Percentiles rank a stretch among this genome's conserved stretches.
phyloP scores from a whole-genome alignment of 2,113 vertebrate species.

The Rhombomys opimus region DNA sequence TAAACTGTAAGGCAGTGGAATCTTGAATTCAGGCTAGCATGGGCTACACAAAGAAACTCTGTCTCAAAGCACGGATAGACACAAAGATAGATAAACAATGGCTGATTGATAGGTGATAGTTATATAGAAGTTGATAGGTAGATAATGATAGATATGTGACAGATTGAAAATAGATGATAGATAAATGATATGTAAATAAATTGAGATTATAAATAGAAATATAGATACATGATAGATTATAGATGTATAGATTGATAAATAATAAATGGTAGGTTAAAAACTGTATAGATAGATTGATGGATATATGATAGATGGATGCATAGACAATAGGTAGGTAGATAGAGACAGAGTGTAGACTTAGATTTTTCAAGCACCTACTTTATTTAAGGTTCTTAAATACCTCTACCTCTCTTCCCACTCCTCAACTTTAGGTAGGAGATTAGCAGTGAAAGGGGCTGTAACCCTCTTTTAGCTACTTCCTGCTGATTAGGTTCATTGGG shows the following conservation, averaged over 20 bases:
- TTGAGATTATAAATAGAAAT: neutral
- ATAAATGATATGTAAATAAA: neutral
- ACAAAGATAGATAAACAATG: neutral
- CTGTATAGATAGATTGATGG: neutral
- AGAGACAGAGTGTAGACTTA: neutral
- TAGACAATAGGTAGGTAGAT: too few relatives aligned
- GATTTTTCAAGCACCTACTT: too few relatives aligned
- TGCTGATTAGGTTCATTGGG: too few relatives aligned
- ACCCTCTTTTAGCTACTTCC: too few relatives aligned
- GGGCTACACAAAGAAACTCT: neutral
- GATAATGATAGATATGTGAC: neutral
- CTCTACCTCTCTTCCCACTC: too few relatives aligned
- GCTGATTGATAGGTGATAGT: too few relatives aligned
- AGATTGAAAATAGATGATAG: neutral
- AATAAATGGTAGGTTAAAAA: neutral
- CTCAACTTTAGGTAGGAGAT: too few relatives aligned
- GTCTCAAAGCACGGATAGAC: neutral
- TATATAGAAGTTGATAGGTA: neutral
- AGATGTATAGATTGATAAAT: neutral
- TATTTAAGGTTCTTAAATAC: too few relatives aligned
- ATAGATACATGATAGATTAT: neutral
- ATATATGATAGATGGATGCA: neutral
- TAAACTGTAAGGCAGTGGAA: neutral
- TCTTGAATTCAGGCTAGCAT: neutral
- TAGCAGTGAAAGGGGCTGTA: too few relatives aligned